Evolutionary conservation across 64 coral and sea anemone species (phyloP), one percentile per base, ranked within the genome.

Genomic region (Acropora yongei): DNA sequence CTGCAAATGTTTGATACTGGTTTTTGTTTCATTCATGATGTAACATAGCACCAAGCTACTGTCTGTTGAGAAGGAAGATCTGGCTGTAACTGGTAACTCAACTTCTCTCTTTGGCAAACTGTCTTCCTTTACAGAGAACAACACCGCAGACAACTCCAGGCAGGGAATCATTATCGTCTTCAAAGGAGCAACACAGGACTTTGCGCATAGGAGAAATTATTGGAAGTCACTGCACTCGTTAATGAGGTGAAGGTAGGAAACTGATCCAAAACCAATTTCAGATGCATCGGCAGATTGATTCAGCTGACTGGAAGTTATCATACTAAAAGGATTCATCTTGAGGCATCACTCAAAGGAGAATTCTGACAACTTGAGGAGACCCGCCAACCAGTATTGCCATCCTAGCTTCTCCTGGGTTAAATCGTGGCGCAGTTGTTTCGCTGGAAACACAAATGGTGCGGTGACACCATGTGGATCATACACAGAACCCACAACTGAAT

Each of bases 271-370:
- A 46, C 75, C 75, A 47, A 47, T 46, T 77, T 77, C 75, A 46
- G 75, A 61, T 61, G 57, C 57, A 61, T 77, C 45, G 16, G 75
- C 75, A 77, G 48, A 77, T 13, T 78, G 44, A 46, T 78, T 43
- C 44, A 63, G 12, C 58, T 13, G 6, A 14, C 75, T 48, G 44
- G 43, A 43, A 5, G 42, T 6, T 14, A 78, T 47, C 44, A 46
- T 45, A 78, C 58, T 13, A 63, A 63, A 63, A 63, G 9, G 9
- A 63, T 63, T 13, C 14, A 13, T 8, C 12, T 63, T 63, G 7
- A 63, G 58, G 58, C 58, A 63, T 0, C 2, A 13, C 3, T 63
- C 8, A 12, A 63, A 8, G 16, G 58, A 63, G 58, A 63, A 63
- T 13, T 63, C 11, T 2, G 4, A 63, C 58, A 63, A 63, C 16